Base-by-base conservation (phyloP, 2,797 vertebrate genomes). In the Characodon lateralis region DNA sequence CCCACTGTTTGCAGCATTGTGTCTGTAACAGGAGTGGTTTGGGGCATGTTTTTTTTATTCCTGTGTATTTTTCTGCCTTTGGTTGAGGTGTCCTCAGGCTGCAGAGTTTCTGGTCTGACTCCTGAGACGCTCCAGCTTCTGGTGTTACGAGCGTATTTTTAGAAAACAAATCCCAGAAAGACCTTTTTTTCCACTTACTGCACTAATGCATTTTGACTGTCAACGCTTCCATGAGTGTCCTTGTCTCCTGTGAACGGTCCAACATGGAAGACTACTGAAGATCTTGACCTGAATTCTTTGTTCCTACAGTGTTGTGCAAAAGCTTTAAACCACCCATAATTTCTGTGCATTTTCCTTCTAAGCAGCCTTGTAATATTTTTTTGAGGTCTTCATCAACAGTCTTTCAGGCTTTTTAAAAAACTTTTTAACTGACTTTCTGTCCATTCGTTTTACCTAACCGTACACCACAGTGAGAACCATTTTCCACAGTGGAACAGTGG, bases 41-140 rank as follows among this genome's bases (percentile, higher is more conserved):
- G 88, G 85, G 91, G 89, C 89, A 91, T 87, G 88, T 78, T 88
- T 87, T 87, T 35, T 87, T 89, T 82, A 85, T 91, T 87, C 81
- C 82, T 87, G 74, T 87, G 90, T 89, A 81, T 88, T 89, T 72
- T 78, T 73, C 71, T 80, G 73, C 71, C 71, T 86, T 86, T 84
- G 72, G 77, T 78, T 74, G 80, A 78, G 82, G 88, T 93, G 85
- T 94, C 93, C 93, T 94, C 85, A 46, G 93, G 94, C 94, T 88
- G 92, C 79, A n/a, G 73, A 76, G 81, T 88, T 95, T 94, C 74
- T 88, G 89, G 89, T 87, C 83, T 77, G 84, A 78, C 82, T 89
- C 87, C 82, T 66, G 80, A 82, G 87, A 88, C 83, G 73, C 74
- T 78, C 24, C 28, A 18, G 65, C 81, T 85, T 83, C 78, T 72